These are phyloP conservation scores for Oeneis ivallda DNA, from an alignment of 2,888 invertebrate genomes.

Conservation along the genomic window DNA sequence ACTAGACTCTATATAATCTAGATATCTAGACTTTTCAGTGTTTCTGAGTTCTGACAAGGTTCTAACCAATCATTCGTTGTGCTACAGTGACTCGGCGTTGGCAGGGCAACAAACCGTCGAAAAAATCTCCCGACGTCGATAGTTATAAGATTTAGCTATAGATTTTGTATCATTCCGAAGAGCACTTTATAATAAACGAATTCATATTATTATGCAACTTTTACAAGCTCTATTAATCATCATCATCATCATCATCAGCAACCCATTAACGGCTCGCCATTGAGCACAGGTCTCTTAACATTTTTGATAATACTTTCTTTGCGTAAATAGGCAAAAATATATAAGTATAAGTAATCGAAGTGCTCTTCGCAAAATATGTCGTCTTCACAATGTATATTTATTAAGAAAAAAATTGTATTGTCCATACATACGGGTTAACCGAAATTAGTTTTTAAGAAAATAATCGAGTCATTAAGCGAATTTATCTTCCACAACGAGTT, in stretches of 20 bases:
- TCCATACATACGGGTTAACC: conserved; percentile 54
- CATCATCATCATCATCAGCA: too few species aligned
- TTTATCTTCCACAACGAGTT: conserved; percentile 46
- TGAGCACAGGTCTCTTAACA: not conserved
- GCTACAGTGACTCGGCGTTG: conserved; percentile 71
- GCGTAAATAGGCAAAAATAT: not conserved
- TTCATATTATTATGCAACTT: conserved; percentile 1
- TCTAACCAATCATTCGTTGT: conserved; percentile 49
- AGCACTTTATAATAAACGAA: conserved; percentile 38
- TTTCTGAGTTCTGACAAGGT: not conserved
- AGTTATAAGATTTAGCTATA: conserved; percentile 48
- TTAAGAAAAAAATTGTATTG: conserved; percentile 45
- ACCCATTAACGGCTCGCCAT: too few species aligned
- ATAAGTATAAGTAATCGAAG: conserved; percentile 22
- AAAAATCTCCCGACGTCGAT: conserved; percentile 56
- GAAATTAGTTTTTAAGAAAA: conserved; percentile 49
- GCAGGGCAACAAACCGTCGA: conserved; percentile 61
- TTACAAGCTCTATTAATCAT: not conserved
- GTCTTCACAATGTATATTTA: conserved; percentile 58
- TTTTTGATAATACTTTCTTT: too few species aligned
- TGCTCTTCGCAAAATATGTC: conserved; percentile 49
- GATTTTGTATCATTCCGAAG: conserved; percentile 45
- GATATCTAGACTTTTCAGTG: conserved; percentile 31
- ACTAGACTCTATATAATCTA: conserved; percentile 12
- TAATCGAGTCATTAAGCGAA: conserved; percentile 54